Evolutionary conservation across 2,888 invertebrate species (phyloP), one percentile per base, ranked within the genome.

Genomic region (Taphrorychus bicolor): DNA sequence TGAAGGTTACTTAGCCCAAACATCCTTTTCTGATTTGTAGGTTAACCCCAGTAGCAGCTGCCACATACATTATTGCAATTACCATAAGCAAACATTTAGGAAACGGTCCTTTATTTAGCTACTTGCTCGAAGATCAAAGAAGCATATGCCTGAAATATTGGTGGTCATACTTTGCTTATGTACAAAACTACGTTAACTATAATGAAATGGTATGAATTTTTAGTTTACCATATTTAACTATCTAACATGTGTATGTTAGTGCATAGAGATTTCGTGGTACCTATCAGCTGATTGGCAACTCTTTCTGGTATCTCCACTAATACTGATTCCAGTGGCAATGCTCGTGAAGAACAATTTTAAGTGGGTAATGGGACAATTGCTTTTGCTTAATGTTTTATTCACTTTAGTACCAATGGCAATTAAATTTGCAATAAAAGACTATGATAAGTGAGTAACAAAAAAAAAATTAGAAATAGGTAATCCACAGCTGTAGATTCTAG

Each of bases 91-190:
- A 5, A 17, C 59, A 69, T 53, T 14, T 66, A 9, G 72, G 59
- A 2, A 41, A 57, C 52, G 72, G 72, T 14, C 72, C 72, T 4
- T 9, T 69, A 3, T 72, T 49, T 83, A 58, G 73, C 5, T 7
- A 0, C 0, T 18, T 53, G 14, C n/a, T 67, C 0, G 11, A 69
- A 5, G 2, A 11, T 0, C 32, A 71, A 17, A 53, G n/a, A 51
- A 52, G 70, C 3, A 67, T 23, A 7, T 83, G 83, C 68, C 63
- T 68, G 7, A 63, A 75, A 1, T 72, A 77, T 48, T 83, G 82
- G 83, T 83, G 82, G 83, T 56, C 76, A 2, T 76, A 74, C 67
- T 70, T 83, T 16, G 72, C 82, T 0, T 83, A 82, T 69, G 68
- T 82, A 23, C 82, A 83, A 63, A 83, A 83, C 70, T 82, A 80